Base-by-base conservation (phyloP, 2,888 invertebrate species). In the Bombylius major region DNA sequence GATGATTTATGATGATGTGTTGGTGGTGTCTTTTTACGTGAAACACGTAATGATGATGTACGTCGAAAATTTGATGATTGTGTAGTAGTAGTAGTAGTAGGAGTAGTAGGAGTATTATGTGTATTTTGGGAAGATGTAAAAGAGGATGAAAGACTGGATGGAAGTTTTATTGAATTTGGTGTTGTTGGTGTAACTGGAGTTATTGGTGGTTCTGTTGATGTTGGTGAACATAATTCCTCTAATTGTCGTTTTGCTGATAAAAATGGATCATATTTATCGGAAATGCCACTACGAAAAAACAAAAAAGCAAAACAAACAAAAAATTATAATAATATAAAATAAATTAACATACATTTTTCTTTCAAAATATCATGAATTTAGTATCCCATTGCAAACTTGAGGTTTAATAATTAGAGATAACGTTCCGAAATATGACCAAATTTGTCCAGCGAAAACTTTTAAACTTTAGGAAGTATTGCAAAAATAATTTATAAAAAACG, bases 211-310 rank as follows among this genome's bases (percentile, higher is more conserved):
- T 72, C 71, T 56, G 64, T 56, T 55, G 82, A 80, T 63, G 83
- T 82, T 58, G 83, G 81, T 53, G 84, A 83, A 75, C 89, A 82
- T 44, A 90, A 79, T 68, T 89, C 88, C 74, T 85, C 83, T 76
- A 89, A 82, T 75, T 90, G 89, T 61, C 83, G 83, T 75, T 89
- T 87, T 51, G 89, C 89, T 62, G 84, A 82, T 62, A 82, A 75
- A 73, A 87, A 89, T 53, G 89, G 89, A 72, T 89, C 86, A 73
- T 89, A 88, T 49, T 68, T 70, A 60, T 68, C 70, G 39, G 65
- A 65, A 31, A 64, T 58, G 42, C 65, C 67, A 54, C 69, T 71
- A 54, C 34, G 59, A 23, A 23, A 23, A 23, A n/a, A n/a, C n/a
- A n/a, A n/a, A 23, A 23, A 23, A 2, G 23, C 23, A 23, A 23